Conservation (phyloP, 2,797 vertebrate species). For the Tenualosa ilisha region DNA sequence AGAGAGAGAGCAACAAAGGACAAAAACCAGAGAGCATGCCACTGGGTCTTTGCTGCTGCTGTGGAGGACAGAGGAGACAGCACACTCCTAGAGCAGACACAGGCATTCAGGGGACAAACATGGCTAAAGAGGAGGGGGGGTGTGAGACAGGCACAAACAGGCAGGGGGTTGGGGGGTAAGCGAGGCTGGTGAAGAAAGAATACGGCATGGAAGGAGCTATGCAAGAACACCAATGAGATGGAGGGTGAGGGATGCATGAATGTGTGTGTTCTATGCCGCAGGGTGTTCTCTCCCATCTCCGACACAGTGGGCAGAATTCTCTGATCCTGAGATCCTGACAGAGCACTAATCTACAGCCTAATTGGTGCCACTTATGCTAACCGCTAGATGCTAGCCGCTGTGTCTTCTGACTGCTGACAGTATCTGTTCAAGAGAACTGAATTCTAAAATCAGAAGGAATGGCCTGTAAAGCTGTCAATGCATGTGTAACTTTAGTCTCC, state of each 20-base stretch:
- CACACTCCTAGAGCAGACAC: constrained; percentile 29
- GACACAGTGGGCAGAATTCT: not conserved
- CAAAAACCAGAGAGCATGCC: constrained; percentile 53
- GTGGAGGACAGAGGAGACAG: constrained; percentile 43
- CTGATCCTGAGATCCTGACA: not conserved
- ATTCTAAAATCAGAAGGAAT: not conserved
- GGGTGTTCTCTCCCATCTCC: not conserved
- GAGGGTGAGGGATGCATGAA: not conserved
- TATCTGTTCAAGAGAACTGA: not conserved
- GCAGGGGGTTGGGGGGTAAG: constrained; percentile 28
- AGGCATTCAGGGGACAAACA: not conserved
- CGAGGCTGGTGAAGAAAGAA: constrained; percentile 40
- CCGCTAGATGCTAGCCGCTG: not conserved
- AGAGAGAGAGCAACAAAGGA: constrained; percentile 26
- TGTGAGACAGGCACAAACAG: constrained; percentile 5
- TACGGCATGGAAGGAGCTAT: constrained; percentile 28
- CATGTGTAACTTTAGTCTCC: too few species aligned
- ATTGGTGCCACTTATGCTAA: not conserved
- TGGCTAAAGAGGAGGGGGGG: constrained; percentile 30
- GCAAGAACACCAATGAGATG: constrained; percentile 32
- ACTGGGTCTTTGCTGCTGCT: constrained; percentile 40
- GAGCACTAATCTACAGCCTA: not conserved
- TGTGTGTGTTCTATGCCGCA: not conserved
- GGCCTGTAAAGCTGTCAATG: too few species aligned
- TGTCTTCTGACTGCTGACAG: not conserved